These are phyloP conservation scores for Alethe diademata DNA, from an alignment of 2,113 vertebrate species.

Conservation along the genomic window DNA sequence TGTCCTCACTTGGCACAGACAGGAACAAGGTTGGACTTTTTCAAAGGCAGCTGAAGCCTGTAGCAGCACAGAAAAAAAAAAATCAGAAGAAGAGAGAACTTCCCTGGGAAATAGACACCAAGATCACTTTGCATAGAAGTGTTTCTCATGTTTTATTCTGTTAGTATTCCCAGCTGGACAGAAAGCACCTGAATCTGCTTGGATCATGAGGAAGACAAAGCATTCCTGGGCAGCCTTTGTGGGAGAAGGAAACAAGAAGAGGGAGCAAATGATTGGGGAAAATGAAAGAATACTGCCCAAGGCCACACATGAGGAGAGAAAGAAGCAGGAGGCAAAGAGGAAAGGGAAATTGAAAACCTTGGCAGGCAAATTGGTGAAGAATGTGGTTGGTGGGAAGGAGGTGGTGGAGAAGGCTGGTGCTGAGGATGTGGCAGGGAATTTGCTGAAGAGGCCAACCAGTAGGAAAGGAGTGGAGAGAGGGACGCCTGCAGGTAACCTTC, in stretches of 20 bases:
- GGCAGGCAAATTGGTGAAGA: slow-evolving; percentile 26
- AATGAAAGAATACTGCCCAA: slow-evolving; percentile 9
- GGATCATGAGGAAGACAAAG: slow-evolving; percentile 22
- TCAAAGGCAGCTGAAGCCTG: neutral
- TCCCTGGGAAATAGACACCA: neutral
- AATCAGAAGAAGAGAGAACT: neutral
- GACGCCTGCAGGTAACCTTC: slow-evolving; percentile 7
- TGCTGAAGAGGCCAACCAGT: neutral
- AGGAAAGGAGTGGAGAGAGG: neutral
- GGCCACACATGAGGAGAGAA: neutral
- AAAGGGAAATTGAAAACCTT: neutral
- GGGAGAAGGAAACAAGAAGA: neutral
- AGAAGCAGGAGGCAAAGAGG: neutral
- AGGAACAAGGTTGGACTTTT: neutral
- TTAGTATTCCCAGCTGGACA: neutral
- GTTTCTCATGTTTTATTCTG: neutral
- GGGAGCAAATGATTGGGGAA: neutral
- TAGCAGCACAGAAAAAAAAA: neutral
- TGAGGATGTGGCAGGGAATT: neutral
- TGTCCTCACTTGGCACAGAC: neutral
- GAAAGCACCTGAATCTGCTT: neutral
- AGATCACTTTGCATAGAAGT: neutral
- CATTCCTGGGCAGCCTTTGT: neutral
- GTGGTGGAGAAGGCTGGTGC: neutral
- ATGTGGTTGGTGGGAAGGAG: neutral